Percentiles rank a stretch among this genome's conserved stretches.
phyloP scores from a whole-genome alignment of 2,113 vertebrate species.

The Alectura lathami region DNA sequence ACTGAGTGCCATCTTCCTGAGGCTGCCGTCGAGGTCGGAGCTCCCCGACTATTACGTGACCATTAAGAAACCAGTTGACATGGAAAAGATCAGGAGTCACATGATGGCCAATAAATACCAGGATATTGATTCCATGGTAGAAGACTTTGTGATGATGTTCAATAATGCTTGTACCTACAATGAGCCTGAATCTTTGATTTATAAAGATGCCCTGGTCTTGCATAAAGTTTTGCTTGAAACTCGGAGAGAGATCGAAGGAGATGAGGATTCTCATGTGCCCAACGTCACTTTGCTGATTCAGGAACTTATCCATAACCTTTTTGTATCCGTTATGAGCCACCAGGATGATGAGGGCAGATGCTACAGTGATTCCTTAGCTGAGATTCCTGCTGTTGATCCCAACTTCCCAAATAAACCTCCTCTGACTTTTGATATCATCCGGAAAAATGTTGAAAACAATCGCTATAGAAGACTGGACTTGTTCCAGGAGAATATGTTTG shows the following conservation, averaged over 20 bases:
- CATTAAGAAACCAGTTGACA: conserved; percentile 97
- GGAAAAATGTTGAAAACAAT: conserved; percentile 91
- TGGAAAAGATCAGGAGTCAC: conserved; percentile 97
- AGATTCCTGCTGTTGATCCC: conserved; percentile 91
- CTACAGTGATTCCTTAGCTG: conserved; percentile 97
- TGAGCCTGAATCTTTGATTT: conserved; percentile 96
- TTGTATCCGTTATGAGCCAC: conserved; percentile 96
- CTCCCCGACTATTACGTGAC: conserved; percentile 98
- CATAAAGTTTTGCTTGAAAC: conserved; percentile 95
- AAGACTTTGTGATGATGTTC: conserved; percentile 99
- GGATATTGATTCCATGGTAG: conserved; percentile 96
- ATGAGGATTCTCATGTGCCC: conserved; percentile 92
- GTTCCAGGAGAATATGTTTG: conserved; percentile 99
- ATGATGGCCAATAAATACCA: conserved; percentile 99
- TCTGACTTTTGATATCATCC: conserved; percentile 94
- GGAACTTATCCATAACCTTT: conserved; percentile 96
- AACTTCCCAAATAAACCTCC: conserved; percentile 85
- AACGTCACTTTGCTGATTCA: conserved; percentile 95
- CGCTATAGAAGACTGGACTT: conserved; percentile 92
- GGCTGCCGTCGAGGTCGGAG: conserved; percentile 94
- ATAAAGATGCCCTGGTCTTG: conserved; percentile 94
- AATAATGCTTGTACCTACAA: conserved; percentile 99
- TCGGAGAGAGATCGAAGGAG: conserved; percentile 91
- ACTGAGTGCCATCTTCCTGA: conserved; percentile 96
- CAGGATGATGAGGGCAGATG: conserved; percentile 99